A percentile compares a stretch with the other conserved stretches of the same genome.
These are phyloP conservation scores for Pterocles burchelli DNA, from an alignment of 2,113 vertebrate species.

Conservation along the genomic window DNA sequence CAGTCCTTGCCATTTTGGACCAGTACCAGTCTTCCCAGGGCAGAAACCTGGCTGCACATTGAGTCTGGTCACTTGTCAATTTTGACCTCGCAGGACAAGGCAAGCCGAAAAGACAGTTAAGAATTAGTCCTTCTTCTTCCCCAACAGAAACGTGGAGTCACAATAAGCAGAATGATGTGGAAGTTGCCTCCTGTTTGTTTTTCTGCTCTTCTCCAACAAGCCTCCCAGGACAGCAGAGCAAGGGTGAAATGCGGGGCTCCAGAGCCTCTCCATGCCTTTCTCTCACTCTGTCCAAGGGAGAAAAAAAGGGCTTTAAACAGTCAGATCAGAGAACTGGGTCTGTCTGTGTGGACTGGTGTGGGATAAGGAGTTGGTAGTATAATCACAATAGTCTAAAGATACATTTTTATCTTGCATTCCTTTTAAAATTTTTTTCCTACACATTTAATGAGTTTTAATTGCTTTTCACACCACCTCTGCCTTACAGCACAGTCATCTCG, in stretches of 20 bases:
- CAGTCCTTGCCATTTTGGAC: background rate
- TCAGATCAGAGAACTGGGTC: background rate
- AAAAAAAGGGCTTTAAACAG: background rate
- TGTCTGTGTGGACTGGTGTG: too few relatives aligned
- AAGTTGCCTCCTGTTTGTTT: background rate
- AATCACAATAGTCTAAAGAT: background rate
- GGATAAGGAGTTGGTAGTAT: background rate
- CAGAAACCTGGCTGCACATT: background rate
- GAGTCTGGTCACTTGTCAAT: background rate
- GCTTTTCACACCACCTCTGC: background rate
- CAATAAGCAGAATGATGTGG: background rate
- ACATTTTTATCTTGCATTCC: background rate
- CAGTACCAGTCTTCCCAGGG: background rate
- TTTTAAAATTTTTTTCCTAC: background rate
- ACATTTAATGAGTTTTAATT: background rate
- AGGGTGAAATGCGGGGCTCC: background rate
- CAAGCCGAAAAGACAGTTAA: background rate
- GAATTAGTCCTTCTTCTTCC: background rate
- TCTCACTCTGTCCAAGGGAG: fast-evolving
- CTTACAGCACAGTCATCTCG: background rate
- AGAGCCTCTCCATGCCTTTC: background rate
- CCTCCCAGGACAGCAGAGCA: background rate
- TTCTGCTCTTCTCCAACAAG: background rate
- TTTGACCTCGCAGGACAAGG: background rate
- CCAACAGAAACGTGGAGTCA: background rate